A percentile compares a stretch with the other conserved stretches of the same genome.
Conservation (phyloP, 1,140 invertebrate genomes). For the Calephelis virginiensis region DNA sequence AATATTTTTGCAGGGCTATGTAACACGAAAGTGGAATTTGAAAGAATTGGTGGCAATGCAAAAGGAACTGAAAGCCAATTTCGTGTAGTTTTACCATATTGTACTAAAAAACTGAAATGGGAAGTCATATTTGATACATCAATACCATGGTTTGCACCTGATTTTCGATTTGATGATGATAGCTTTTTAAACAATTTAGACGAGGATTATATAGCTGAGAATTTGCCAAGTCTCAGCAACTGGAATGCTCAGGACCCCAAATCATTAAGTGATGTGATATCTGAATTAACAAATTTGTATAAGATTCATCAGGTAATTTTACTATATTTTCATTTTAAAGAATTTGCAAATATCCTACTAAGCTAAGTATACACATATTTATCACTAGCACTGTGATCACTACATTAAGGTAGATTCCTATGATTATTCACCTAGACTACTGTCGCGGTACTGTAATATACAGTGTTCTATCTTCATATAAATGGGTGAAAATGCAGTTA, state of each 20-base stretch:
- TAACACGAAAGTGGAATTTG: conserved; percentile 65
- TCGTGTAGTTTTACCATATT: conserved; percentile 65
- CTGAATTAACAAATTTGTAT: conserved; percentile 77
- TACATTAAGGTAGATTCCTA: too few species aligned
- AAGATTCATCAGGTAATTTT: conserved; percentile 77
- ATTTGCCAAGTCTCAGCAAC: conserved; percentile 78
- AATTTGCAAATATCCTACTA: background rate
- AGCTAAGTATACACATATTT: background rate
- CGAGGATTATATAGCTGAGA: conserved; percentile 62
- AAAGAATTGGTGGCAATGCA: conserved; percentile 48
- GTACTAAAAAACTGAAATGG: conserved; percentile 71
- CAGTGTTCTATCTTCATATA: too few species aligned
- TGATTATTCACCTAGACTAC: background rate
- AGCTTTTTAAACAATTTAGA: conserved; percentile 77
- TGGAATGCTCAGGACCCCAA: conserved; percentile 78
- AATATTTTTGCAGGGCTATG: conserved; percentile 50
- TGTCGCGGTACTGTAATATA: too few species aligned
- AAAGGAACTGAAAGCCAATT: conserved; percentile 57
- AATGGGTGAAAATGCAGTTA: too few species aligned
- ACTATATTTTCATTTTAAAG: too few species aligned
- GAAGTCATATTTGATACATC: conserved; percentile 67
- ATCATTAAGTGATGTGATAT: conserved; percentile 77
- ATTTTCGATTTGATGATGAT: conserved; percentile 79
- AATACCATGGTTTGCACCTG: conserved; percentile 69
- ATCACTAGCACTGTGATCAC: background rate